Conservation (phyloP, 2,113 vertebrate genomes). For the Atherinomorus stipes region DNA sequence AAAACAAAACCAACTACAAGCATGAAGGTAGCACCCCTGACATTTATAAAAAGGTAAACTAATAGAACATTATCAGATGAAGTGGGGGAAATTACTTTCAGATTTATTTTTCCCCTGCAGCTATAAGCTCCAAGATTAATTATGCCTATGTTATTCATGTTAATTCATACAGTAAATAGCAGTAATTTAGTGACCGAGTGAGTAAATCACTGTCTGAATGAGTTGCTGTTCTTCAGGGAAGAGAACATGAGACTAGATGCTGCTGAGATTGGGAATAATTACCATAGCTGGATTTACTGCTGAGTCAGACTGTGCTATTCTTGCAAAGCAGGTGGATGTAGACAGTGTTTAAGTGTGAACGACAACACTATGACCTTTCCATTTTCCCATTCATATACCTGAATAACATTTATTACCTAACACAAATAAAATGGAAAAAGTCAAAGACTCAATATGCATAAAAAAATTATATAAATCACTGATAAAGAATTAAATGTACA, state of each 20-base stretch:
- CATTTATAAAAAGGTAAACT: no score
- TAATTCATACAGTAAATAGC: not conserved
- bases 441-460: no score
- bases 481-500: no score
- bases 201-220: slow-evolving; percentile 15
- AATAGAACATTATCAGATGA: not conserved
- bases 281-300: slow-evolving; percentile 10
- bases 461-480: no score
- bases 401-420: not conserved
- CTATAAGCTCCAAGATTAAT: slow-evolving; percentile 1
- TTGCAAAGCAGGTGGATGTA: not conserved
- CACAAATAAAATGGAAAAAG: no score
- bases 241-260: not conserved
- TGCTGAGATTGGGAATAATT: not conserved
- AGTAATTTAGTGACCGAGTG: not conserved
- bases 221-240: slow-evolving; percentile 2
- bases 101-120: not conserved
- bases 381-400: not conserved
- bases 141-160: not conserved
- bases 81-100: slow-evolving; percentile 2
- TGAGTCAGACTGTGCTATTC: slow-evolving; percentile 14
- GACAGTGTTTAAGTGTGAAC: not conserved
- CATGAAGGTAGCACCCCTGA: not conserved
- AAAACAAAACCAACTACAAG: not conserved
- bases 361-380: not conserved